Percentiles rank a stretch among this genome's conserved stretches.
phyloP scores from a whole-genome alignment of 2,888 invertebrate genomes.

The Agrenia bidenticulata region DNA sequence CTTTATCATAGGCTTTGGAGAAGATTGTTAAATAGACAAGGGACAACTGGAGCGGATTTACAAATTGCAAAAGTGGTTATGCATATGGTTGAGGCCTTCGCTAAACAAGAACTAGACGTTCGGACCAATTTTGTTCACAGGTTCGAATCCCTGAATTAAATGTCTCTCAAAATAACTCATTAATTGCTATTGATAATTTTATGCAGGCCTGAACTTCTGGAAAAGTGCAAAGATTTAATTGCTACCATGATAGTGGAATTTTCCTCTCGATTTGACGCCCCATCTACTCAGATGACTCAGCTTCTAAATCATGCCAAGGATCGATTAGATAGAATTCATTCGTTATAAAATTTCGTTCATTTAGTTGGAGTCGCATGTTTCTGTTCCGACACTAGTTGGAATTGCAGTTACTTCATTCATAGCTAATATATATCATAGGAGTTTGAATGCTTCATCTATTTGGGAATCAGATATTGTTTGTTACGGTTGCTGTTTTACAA shows the following conservation, averaged over 20 bases:
- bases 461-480: no score
- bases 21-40: slow-evolving; percentile 33
- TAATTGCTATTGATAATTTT: no score
- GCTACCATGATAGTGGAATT: slow-evolving; percentile 51
- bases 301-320: slow-evolving; percentile 38
- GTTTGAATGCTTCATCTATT: no score
- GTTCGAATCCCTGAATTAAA: not conserved
- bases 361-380: no score
- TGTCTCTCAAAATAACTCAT: no score
- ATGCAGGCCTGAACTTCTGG: slow-evolving; percentile 46
- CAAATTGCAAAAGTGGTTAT: slow-evolving; percentile 49
- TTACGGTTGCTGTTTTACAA: no score
- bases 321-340: slow-evolving; percentile 38
- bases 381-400: no score
- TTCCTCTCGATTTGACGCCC: slow-evolving; percentile 49
- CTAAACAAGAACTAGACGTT: slow-evolving; percentile 41
- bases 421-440: no score
- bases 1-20: slow-evolving; percentile 44
- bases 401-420: no score
- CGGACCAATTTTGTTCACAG: slow-evolving; percentile 13
- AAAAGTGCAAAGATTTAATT: slow-evolving; percentile 49
- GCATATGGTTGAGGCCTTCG: slow-evolving; percentile 45
- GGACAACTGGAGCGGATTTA: slow-evolving; percentile 35
- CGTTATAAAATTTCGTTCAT: no score
- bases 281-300: slow-evolving; percentile 33